Base-by-base conservation (phyloP, 1,140 invertebrate genomes). In the Vollenhovia emeryi region DNA sequence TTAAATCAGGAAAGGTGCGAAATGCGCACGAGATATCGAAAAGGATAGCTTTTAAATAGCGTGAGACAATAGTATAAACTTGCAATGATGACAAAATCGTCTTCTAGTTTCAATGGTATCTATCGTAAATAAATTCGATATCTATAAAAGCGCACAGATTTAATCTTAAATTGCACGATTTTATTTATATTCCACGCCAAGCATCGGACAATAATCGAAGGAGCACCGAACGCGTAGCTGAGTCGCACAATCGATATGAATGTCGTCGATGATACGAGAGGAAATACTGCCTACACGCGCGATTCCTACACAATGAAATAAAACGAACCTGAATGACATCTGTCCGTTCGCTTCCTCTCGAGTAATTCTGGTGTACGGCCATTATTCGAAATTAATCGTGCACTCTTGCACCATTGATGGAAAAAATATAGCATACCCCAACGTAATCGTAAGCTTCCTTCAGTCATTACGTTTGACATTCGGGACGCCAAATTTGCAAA, bases 121-220 rank as follows among this genome's bases (percentile, higher is more conserved):
- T 45, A 43, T 55, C 36, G 7, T 13, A 43, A 57, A 60, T 48
- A 36, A 43, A 75, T 62, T 75, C 15, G 18, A 13, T 43, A 30
- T 45, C 21, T 64, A 13, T 0, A 40, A 52, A 33, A 78, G 40
- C n/a, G n/a, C n/a, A n/a, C 30, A 84, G 27, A 60, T 50, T 66
- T 11, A 8, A 30, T 30, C n/a, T 55, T 79, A 73, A 83, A 88
- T 88, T 85, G 75, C 55, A 59, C 18, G 52, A 24, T 24, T 30
- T n/a, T 60, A 62, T 87, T 79, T 76, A 88, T 84, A 88, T 84
- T 88, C 74, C 27, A n/a, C n/a, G 33, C 6, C 48, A 40, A 43
- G 24, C 24, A 69, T 50, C 50, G 8, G 52, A 27, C 60, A 52
- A 27, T 52, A 68, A 69, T 69, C 45, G 40, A 13, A 27, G 30